Conservation (phyloP, 1,140 invertebrate species). For the Drosophila subpulchrella region DNA sequence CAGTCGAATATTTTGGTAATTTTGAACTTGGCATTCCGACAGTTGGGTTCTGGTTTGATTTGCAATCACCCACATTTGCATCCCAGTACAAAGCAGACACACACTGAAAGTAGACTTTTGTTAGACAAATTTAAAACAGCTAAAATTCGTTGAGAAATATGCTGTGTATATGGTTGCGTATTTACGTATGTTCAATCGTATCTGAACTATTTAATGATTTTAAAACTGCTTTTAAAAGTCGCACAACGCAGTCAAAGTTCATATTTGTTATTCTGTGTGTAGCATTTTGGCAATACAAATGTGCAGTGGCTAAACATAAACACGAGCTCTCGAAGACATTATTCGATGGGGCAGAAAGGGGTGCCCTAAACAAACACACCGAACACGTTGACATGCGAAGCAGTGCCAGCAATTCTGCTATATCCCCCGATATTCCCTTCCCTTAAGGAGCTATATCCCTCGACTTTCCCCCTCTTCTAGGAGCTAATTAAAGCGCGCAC, state of each 20-base stretch:
- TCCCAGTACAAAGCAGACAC: constrained; percentile 1
- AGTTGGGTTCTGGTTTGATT: constrained; percentile 51
- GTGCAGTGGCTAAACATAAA: constrained; percentile 52
- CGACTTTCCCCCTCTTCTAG: constrained; percentile 5
- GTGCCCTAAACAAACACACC: constrained; percentile 59
- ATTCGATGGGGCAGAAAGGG: constrained; percentile 12
- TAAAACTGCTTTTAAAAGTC: background rate
- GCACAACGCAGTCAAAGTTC: too few relatives aligned
- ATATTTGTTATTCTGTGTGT: background rate
- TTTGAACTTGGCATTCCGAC: constrained; percentile 69
- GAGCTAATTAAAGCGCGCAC: constrained; percentile 74
- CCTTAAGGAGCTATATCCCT: background rate
- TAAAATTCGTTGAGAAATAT: constrained; percentile 32
- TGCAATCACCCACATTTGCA: constrained; percentile 48
- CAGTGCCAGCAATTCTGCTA: constrained; percentile 9
- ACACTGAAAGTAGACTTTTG: constrained; percentile 2
- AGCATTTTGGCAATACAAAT: constrained; percentile 54
- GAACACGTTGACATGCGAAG: constrained; percentile 58
- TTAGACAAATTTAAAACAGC: constrained; percentile 35
- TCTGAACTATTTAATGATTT: background rate
- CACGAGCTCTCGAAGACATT: constrained; percentile 29
- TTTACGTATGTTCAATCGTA: background rate
- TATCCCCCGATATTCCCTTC: background rate
- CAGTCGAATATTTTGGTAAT: constrained; percentile 32
- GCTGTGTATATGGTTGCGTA: too few relatives aligned